Evolutionary conservation across 2,888 invertebrate species (phyloP), one percentile per base, ranked within the genome.

Genomic region (Petrolisthes cinctipes): DNA sequence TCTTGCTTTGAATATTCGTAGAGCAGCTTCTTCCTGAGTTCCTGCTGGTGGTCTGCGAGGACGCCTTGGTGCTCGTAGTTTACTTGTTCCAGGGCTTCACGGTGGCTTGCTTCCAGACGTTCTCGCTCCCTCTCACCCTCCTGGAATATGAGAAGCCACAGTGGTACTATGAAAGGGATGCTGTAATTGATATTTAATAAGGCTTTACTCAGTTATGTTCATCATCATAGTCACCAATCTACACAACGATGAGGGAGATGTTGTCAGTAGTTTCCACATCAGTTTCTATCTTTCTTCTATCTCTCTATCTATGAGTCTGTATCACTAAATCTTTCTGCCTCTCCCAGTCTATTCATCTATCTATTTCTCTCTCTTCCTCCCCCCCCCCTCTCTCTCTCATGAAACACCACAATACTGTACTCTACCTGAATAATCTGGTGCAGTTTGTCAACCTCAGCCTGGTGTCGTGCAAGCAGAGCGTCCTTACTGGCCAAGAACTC

Each of bases 1-100:
- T 90, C 90, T 37, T 90, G 90, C 73, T 90, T 90, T 20, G 86
- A 86, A 76, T 90, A 90, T 66, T 90, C 90, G 83, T 89, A 89
- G 53, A 90, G 84, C 1, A 90, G 88, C 75, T 90, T 90, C 80
- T 90, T 79, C 66, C 88, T 75, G 5, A 87, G 79, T 75, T 89
- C 89, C 68, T 89, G 81, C 82, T 87, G 82, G 78, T 88, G 89
- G 56, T 83, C 66, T 14, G 83, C 84, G 5, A 87, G 23, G 66
- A 82, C 82, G 4, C 56, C 76, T 71, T 86, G 66, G 80, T 88
- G 87, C 53, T 53, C 57, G 4, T 73, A 56, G 6, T 23, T 80
- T 81, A 86, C 57, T 82, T 82, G 23, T 11, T 56, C 56, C 71
- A 88, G 53, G 20, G 71, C 83, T 6, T 61, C 53, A 53, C 83